Base-by-base conservation (phyloP, 2,888 invertebrate genomes). In the Synanthedon vespiformis region DNA sequence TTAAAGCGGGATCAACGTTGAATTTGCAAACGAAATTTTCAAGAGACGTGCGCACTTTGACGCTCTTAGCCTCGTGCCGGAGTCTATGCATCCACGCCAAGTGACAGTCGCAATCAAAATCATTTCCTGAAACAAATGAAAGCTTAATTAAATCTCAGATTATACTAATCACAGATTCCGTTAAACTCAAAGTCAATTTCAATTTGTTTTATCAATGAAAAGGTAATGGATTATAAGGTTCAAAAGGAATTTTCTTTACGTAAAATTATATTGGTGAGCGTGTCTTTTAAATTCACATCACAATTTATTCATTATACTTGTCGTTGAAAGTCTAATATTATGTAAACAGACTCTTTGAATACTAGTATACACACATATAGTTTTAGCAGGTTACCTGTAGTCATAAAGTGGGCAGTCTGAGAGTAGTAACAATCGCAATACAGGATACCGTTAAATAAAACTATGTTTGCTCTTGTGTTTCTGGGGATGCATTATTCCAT, bases 31-130 rank as follows among this genome's bases (percentile, higher is more conserved):
- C 90, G 70, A 94, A 89, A 72, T 92, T 91, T 72, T 94, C 93
- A 57, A 95, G 88, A 55, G 91, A 90, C 62, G 90, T 90, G 64
- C 90, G 89, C 62, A 94, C 89, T 77, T 91, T 90, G 57, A 89
- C 85, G 78, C 92, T 93, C 74, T 91, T 90, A 59, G 95, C 94
- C 70, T 93, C 93, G 77, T 93, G 92, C 58, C 91, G 89, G 60
- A 95, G 88, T 59, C 90, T 90, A 84, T 93, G 92, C 86, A 95
- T 91, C 95, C 95, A 95, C 55, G 91, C 90, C 67, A 95, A 89
- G 63, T 94, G 93, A 74, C 95, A 95, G 83, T 95, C 94, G 84
- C 95, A 95, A 71, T 91, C 89, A 79, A 95, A 92, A 67, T 91
- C 92, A 84, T 95, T 95, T 67, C 92, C 95, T 95, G 92, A 52